Percentiles rank a stretch among this genome's conserved stretches.
Conservation (phyloP, 1,140 invertebrate species). For the Dufourea novaeangliae region DNA sequence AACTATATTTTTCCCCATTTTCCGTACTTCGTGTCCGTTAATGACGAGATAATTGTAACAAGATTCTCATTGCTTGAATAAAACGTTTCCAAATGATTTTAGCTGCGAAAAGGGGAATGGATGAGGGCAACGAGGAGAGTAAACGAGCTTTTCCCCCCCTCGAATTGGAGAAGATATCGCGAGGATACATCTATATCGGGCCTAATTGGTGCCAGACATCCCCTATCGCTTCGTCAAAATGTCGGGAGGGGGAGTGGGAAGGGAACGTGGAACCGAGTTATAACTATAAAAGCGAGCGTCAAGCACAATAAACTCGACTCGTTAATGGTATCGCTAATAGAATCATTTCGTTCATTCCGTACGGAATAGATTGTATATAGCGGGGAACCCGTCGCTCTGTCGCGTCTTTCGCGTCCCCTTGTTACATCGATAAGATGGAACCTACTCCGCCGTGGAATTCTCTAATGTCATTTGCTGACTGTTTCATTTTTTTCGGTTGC, state of each 20-base stretch:
- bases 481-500: not conserved
- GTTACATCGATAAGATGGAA: conserved; percentile 27
- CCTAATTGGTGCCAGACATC: conserved; percentile 73
- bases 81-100: not conserved
- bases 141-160: conserved; percentile 16
- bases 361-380: conserved; percentile 31
- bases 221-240: conserved; percentile 52
- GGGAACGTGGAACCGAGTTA: conserved; percentile 65
- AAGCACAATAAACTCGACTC: conserved; percentile 75
- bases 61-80: not conserved
- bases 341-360: conserved; percentile 69
- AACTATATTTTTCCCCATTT: no score
- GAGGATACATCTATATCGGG: conserved; percentile 70
- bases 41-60: not conserved
- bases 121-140: not conserved
- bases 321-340: conserved; percentile 79
- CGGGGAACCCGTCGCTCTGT: not conserved
- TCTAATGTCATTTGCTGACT: no score
- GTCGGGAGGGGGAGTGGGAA: conserved; percentile 17
- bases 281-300: conserved; percentile 75
- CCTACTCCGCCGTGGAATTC: not conserved
- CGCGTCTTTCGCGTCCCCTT: conserved; percentile 5
- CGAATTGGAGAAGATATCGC: conserved; percentile 62
- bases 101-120: not conserved
- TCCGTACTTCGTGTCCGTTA: no score